Base-by-base conservation (phyloP, 2,797 vertebrate genomes). In the Falco rusticolus region DNA sequence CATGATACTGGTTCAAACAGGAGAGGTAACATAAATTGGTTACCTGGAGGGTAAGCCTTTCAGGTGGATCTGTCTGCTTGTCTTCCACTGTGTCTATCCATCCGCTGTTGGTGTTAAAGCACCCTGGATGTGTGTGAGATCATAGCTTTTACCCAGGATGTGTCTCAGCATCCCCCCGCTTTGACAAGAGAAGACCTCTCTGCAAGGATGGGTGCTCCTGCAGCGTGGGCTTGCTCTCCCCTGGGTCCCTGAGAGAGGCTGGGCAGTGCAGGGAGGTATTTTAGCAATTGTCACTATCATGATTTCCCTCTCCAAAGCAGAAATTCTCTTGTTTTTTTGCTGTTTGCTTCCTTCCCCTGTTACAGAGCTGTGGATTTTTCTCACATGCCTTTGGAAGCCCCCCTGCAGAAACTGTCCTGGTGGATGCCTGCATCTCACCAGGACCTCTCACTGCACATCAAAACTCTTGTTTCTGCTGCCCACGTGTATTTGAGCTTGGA, bases 261-360 rank as follows among this genome's bases (percentile, higher is more conserved):
- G 75, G 19, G 31, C 6, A 25, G 25, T 4, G 5, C 17, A 59
- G 41, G 20, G 34, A 13, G 9, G 6, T 48, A 29, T 74, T 87
- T 57, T 33, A 57, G 41, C 6, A 69, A 26, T 6, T n/a, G 29
- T 4, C 9, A 14, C 7, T 63, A 5, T 16, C 9, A 26, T 0
- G 6, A n/a, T 47, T 91, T 77, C 37, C 37, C 12, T 28, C 31
- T 5, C 6, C 3, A 82, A 72, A 64, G 26, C 11, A 65, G 16
- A 31, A 64, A 29, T 63, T 59, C 0, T 57, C 6, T 21, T 41
- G 5, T 0, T 5, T 72, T 28, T 53, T 51, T 33, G 4, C 3
- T 43, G 0, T 43, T 66, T 72, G 0, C 11, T 66, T 31, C 19
- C 25, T 45, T 76, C 76, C 24, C 7, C 21, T 20, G 10, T 43